These are phyloP conservation scores for Macrobrachium rosenbergii DNA, from an alignment of 1,140 invertebrate species.

Conservation along the genomic window DNA sequence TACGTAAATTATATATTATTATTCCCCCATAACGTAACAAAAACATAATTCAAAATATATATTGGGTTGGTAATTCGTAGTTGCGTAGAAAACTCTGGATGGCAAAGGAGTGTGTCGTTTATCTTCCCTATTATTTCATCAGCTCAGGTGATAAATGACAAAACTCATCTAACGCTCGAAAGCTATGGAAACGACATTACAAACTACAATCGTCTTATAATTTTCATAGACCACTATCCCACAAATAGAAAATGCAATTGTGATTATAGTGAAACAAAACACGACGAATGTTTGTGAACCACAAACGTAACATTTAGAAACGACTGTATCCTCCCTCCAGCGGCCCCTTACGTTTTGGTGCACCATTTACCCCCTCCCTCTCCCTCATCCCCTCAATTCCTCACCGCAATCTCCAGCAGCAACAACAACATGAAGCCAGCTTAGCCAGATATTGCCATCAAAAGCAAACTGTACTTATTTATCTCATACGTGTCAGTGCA, in stretches of 20 bases:
- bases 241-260: not conserved
- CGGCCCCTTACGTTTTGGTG: not conserved
- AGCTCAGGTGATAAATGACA: not conserved
- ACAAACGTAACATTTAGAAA: slow-evolving; percentile 5
- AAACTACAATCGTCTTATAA: not conserved
- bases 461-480: no score
- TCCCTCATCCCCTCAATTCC: not conserved
- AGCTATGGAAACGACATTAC: no score
- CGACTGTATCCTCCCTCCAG: not conserved
- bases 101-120: not conserved
- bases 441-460: not conserved
- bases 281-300: not conserved
- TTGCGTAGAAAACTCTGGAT: slow-evolving; percentile 54
- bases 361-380: not conserved
- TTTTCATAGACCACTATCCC: not conserved
- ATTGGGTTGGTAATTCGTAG: slow-evolving; percentile 48
- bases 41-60: not conserved
- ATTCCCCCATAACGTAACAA: not conserved
- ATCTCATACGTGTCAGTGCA: not conserved
- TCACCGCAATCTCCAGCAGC: slow-evolving; percentile 10
- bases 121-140: not conserved
- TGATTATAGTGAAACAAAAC: no score
- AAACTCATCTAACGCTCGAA: not conserved
- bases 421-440: not conserved
- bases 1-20: not conserved